Base-by-base conservation (phyloP, 2,113 vertebrate genomes). In the Lates calcarifer region DNA sequence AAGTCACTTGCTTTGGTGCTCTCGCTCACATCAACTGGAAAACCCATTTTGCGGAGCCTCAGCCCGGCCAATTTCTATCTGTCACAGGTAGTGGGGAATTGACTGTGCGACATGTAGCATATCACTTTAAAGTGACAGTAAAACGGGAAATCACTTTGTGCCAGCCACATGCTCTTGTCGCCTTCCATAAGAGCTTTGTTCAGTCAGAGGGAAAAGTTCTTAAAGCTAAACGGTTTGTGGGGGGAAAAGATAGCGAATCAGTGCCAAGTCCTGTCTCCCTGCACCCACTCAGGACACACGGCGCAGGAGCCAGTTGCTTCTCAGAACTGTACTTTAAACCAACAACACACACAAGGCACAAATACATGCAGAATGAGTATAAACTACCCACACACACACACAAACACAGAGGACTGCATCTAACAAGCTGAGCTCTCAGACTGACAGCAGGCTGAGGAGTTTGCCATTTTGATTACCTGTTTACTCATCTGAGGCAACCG, bases 81-180 rank as follows among this genome's bases (percentile, higher is more conserved):
- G 91, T 92, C 92, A 94, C 91, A 90, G 91, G 88, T 85, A 90
- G 83, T 37, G 73, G 83, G 79, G 85, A 92, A 92, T 91, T 90
- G 89, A 92, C 92, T 89, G 81, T 79, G 89, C 39, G 79, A 89
- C 90, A 89, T 91, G 88, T 77, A 89, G 91, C 91, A 90, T 91
- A 91, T 94, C 90, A 91, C 90, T 90, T 92, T 89, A 91, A 92
- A 91, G 91, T 87, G 93, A 91, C 92, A 86, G 89, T 77, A 88
- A 90, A 93, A 86, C 65, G 67, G 89, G 82, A 91, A 92, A 94
- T 94, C 90, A 87, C 91, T 91, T 92, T 89, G 81, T 79, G 82
- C 80, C 79, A 79, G 87, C 87, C 89, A 83, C 91, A 89, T 79
- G 86, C 87, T 79, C 83, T 82, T 93, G 91, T 93, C 90, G 56